phyloP scores from a whole-genome alignment of 2,888 invertebrate genomes.

The Epsilonema sp. region DNA sequence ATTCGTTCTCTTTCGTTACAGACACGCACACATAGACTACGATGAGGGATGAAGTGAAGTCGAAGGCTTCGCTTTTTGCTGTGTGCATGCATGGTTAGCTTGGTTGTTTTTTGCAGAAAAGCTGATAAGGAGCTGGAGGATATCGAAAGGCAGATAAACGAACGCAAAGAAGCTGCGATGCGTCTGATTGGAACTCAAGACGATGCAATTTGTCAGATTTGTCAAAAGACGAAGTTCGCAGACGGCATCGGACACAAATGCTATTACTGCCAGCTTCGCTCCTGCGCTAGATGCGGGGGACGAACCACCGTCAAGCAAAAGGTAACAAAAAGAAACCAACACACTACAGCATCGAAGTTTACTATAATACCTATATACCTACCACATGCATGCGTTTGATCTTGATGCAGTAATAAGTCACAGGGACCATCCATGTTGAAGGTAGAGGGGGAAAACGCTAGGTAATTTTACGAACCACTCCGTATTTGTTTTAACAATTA shows the following conservation, averaged over 20 bases:
- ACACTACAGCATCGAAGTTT: no score
- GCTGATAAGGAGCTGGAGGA: constrained; percentile 23
- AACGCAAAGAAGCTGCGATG: constrained; percentile 22
- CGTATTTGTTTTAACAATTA: no score
- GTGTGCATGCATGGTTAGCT: constrained; percentile 6
- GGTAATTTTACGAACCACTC: no score
- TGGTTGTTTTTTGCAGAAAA: constrained; percentile 13
- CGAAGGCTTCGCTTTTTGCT: no score
- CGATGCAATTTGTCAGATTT: constrained; percentile 95
- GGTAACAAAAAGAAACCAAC: no score
- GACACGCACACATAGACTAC: not conserved
- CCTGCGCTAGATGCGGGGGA: constrained; percentile 93
- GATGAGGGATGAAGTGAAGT: not conserved
- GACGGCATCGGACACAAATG: constrained; percentile 96
- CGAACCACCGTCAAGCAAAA: constrained; percentile 43
- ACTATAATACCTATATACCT: no score
- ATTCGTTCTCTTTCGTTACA: not conserved
- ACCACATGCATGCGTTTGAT: no score
- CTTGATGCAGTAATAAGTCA: no score
- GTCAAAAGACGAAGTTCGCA: constrained; percentile 97
- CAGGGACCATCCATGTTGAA: no score
- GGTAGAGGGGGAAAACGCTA: no score
- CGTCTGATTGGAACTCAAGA: constrained; percentile 45
- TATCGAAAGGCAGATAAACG: constrained; percentile 25
- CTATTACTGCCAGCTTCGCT: constrained; percentile 74